Base-by-base conservation (phyloP, 2,113 vertebrate genomes). In the Pungitius pungitius region DNA sequence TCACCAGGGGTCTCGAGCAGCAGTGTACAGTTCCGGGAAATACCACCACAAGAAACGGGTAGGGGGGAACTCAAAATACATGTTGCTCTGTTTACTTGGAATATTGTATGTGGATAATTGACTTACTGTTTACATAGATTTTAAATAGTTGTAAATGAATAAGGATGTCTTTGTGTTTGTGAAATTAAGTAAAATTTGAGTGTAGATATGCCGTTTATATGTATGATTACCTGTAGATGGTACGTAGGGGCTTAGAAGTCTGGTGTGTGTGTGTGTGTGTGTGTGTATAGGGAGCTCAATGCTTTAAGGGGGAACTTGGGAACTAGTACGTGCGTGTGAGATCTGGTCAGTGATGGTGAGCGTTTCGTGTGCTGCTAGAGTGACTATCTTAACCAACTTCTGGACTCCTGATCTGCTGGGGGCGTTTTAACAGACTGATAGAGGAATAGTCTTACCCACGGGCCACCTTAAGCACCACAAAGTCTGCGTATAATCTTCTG, bases 401-500 rank as follows among this genome's bases (percentile, higher is more conserved):
- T n/a, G 0, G 45, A 47, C 45, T 47, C 45, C 43, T 18, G 40
- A 13, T 42, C 40, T 42, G 40, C 40, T 42, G n/a, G n/a, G n/a
- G n/a, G n/a, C n/a, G n/a, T n/a, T 30, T 30, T 30, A 30, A 30
- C 30, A 30, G 30, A 69, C 43, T 22, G 35, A 81, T 13, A 40
- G 43, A 47, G 15, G 35, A 47, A 57, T 52, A 63, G 60, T 62
- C 22, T 22, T 17, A 13, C 22, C 52, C 51, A 37, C 13, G 26
- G 4, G 14, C 27, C 39, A 55, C 58, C 39, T 60, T 15, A 57
- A 12, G 65, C 37, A 54, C 9, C 22, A 40, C 37, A 18, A 33
- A 70, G 27, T 40, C 51, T 60, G 20, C 62, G 55, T 24, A 55
- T 64, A 58, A 59, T 39, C 64, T 59, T 33, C 27, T 26, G 51